A percentile compares a stretch with the other conserved stretches of the same genome.
phyloP scores from a whole-genome alignment of 37 sponge, comb jelly and placozoan genomes.

The Ephydatia muelleri region DNA sequence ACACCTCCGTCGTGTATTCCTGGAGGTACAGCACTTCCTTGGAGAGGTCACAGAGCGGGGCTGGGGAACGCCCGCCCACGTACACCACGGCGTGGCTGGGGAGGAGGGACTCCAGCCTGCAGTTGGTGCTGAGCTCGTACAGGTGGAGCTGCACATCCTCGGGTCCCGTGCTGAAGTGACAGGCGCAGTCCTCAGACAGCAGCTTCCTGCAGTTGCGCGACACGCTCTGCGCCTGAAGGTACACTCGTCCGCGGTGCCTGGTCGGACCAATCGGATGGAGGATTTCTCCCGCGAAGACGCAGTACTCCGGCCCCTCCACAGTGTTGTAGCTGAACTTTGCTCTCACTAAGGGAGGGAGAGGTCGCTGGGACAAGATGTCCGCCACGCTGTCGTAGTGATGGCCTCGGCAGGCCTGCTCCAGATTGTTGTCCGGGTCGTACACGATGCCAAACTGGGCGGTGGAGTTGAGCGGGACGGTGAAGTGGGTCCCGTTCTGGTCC shows the following conservation, averaged over 20 bases:
- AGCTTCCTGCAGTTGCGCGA: neutral
- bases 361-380: neutral
- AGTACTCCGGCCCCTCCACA: neutral
- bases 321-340: neutral
- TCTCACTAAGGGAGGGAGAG: neutral
- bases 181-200: neutral
- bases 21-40: neutral
- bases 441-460: neutral
- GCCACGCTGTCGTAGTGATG: neutral
- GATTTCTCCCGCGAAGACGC: neutral
- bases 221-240: neutral
- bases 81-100: neutral
- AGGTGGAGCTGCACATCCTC: neutral
- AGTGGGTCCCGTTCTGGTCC: neutral
- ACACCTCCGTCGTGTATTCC: neutral
- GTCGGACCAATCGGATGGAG: neutral
- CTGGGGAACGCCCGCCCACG: neutral
- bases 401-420: neutral
- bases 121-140: neutral
- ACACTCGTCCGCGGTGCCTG: neutral
- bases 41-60: neutral
- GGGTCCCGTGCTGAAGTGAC: neutral
- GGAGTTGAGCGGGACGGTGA: neutral
- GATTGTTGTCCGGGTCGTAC: neutral
- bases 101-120: neutral